Evolutionary conservation across 2,888 invertebrate genomes (phyloP), one percentile per base, ranked within the genome.

Genomic region (Endotricha flammealis): DNA sequence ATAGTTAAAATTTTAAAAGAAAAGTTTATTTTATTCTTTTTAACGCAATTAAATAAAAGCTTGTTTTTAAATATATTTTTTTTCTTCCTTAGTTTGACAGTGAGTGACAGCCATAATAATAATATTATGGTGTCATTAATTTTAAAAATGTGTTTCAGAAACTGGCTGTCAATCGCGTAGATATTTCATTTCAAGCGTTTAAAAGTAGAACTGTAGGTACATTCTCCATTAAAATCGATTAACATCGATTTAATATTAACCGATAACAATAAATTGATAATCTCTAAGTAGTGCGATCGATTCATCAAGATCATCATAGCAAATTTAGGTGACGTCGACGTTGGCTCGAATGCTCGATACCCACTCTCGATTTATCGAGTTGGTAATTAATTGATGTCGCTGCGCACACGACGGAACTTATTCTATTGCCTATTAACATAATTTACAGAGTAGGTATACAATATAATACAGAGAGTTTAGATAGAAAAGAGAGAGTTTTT

Each of bases 301-400:
- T 32, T 28, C 27, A 29, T 34, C 28, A 34, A 27, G 16, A 7
- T 25, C n/a, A 11, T 27, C 16, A 17, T 29, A 13, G 28, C 9
- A 12, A 20, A 13, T 17, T 34, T 33, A 28, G 20, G 20, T 20
- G 7, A 20, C 7, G 20, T n/a, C 3, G 3, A 6, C 20, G 3
- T 17, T 23, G 22, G 28, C 29, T 29, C 28, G 34, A 22, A 27
- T 13, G 20, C 8, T 9, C 1, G 23, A 20, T 29, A 13, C 25
- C 38, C 44, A 41, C 38, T 38, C 43, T 44, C 48, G 36, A 44
- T 39, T 47, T 25, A 45, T 46, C 41, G 41, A 46, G 46, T 29
- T 29, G 39, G 54, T 61, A 60, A 73, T 74, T 62, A 69, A 74
- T 73, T 57, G 60, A 53, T 57, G 68, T 69, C 71, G 57, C 46